Conservation (phyloP, 2,888 invertebrate genomes). For the Kryphioiulus occultus region DNA sequence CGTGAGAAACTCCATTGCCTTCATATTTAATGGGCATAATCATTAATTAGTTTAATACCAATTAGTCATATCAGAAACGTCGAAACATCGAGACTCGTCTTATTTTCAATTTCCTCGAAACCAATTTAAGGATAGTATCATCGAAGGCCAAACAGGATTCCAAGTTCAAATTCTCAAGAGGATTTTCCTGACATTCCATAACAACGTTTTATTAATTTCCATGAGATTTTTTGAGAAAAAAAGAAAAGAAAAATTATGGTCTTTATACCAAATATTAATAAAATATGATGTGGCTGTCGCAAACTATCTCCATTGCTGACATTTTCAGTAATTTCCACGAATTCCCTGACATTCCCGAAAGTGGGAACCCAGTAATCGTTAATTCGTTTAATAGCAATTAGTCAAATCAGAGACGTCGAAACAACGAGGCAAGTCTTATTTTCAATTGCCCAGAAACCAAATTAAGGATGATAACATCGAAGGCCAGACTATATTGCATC, state of each 20-base stretch:
- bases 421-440: not conserved
- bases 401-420: not conserved
- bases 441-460: not conserved
- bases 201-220: too few species aligned
- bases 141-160: too few species aligned
- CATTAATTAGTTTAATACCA: not conserved
- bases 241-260: too few species aligned
- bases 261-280: too few species aligned
- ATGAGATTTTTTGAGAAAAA: too few species aligned
- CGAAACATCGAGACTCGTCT: not conserved
- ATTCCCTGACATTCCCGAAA: too few species aligned
- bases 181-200: too few species aligned
- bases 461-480: not conserved
- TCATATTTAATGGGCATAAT: not conserved
- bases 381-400: not conserved
- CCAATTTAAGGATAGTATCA: not conserved
- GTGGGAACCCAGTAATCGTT: too few species aligned
- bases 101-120: not conserved
- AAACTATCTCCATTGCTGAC: too few species aligned
- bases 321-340: too few species aligned
- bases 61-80: not conserved
- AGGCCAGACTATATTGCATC: not conserved
- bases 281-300: too few species aligned
- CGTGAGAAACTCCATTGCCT: not conserved
- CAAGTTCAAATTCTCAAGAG: too few species aligned